Percentiles rank a stretch among this genome's conserved stretches.
Evolutionary conservation across 2,888 invertebrate genomes (phyloP).

Genomic region (Ceramica pisi): DNA sequence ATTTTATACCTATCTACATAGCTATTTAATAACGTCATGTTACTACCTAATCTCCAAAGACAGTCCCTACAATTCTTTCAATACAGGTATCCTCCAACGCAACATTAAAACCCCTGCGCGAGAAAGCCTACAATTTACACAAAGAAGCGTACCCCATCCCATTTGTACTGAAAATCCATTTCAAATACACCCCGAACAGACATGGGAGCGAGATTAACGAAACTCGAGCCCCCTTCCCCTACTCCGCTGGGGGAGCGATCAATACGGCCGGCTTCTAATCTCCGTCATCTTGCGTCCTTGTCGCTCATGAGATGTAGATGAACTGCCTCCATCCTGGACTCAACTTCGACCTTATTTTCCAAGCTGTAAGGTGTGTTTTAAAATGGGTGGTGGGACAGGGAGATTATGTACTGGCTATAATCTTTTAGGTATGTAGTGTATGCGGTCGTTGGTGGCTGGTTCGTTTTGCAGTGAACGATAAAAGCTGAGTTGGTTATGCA

Average conservation of each 20-base stretch:
- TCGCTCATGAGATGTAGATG: constrained; percentile 81
- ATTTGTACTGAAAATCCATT: constrained; percentile 74
- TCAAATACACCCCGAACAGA: constrained; percentile 81
- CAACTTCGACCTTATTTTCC: constrained; percentile 57
- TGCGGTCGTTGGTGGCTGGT: constrained; percentile 32
- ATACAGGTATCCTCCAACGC: neutral
- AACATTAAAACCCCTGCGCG: constrained; percentile 32
- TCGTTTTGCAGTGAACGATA: constrained; percentile 8
- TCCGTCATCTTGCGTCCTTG: constrained; percentile 86
- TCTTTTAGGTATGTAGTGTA: constrained; percentile 52
- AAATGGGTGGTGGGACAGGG: constrained; percentile 4
- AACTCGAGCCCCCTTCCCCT: constrained; percentile 75
- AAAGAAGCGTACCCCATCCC: constrained; percentile 53
- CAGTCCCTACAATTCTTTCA: neutral
- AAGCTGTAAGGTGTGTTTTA: constrained; percentile 50
- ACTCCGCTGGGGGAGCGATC: constrained; percentile 71
- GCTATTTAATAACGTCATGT: neutral
- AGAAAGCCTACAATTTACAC: constrained; percentile 56
- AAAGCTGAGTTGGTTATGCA: neutral
- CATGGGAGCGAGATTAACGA: constrained; percentile 83
- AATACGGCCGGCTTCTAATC: constrained; percentile 85
- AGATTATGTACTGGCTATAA: constrained; percentile 48
- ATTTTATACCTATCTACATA: neutral
- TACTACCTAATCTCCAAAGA: neutral
- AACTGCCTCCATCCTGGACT: constrained; percentile 62